phyloP scores from a whole-genome alignment of 2,797 vertebrate species.

The Sebastes cheni region DNA sequence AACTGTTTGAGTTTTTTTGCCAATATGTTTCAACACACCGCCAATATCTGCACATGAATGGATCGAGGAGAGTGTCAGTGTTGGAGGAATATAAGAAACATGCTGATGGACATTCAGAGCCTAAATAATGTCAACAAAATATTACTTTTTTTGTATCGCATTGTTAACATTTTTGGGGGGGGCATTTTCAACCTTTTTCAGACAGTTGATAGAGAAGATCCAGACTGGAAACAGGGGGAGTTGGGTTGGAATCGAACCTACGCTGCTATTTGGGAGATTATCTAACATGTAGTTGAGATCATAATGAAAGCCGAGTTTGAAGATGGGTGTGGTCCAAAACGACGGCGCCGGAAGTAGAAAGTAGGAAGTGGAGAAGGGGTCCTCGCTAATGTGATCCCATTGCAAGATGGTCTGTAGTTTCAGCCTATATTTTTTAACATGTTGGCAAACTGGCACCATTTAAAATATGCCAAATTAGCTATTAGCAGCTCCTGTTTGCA shows the following conservation, averaged over 20 bases:
- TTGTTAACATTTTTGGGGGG: not conserved
- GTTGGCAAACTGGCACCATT: not conserved
- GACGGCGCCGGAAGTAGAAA: not conserved
- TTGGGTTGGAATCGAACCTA: no score
- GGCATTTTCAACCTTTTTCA: not conserved
- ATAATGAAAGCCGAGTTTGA: not conserved
- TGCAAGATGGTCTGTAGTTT: not conserved
- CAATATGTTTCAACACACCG: not conserved
- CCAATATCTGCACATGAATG: not conserved
- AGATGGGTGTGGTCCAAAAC: no score
- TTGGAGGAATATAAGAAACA: not conserved
- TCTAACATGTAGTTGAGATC: no score
- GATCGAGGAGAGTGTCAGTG: not conserved
- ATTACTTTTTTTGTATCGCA: not conserved
- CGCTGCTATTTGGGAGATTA: no score
- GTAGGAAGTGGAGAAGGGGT: not conserved
- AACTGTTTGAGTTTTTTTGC: not conserved
- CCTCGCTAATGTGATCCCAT: fast-evolving
- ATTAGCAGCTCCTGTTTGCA: not conserved
- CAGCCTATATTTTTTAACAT: not conserved
- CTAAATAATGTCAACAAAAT: not conserved
- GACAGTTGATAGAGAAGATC: not conserved
- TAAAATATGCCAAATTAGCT: not conserved
- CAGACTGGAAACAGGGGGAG: not conserved
- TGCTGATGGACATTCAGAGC: not conserved